phyloP scores from a whole-genome alignment of 1,140 invertebrate species.

The Eufriesea mexicana region DNA sequence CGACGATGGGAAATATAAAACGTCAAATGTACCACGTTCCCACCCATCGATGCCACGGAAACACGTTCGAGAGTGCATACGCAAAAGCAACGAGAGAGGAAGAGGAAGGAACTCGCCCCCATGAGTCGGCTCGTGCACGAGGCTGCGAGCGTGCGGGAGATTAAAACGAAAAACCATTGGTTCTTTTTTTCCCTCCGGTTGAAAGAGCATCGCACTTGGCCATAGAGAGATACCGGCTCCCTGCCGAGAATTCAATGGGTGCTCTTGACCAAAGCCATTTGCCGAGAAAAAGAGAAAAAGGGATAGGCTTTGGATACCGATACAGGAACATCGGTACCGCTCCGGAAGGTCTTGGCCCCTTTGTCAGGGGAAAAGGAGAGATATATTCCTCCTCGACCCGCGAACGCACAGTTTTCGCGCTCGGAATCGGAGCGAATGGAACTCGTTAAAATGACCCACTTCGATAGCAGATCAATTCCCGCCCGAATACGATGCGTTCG shows the following conservation, averaged over 20 bases:
- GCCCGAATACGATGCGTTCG: background rate
- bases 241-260: constrained; percentile 60
- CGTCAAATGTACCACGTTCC: background rate
- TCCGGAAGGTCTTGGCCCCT: constrained; percentile 26
- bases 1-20: background rate
- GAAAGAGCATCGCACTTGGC: constrained; percentile 57
- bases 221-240: constrained; percentile 34
- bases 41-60: no score
- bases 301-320: constrained; percentile 18
- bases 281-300: constrained; percentile 28
- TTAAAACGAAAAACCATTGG: constrained; percentile 67
- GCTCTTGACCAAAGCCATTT: constrained; percentile 41
- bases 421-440: no score
- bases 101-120: constrained; percentile 55
- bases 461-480: background rate
- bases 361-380: background rate
- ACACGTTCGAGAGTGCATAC: constrained; percentile 15
- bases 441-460: constrained; percentile 17
- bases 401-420: no score
- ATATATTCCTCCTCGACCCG: background rate
- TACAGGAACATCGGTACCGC: constrained; percentile 4
- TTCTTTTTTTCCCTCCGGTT: constrained; percentile 23
- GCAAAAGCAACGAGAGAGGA: constrained; percentile 27
- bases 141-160: constrained; percentile 59
- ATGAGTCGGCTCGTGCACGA: constrained; percentile 58